Conservation (phyloP, 2,888 invertebrate genomes). For the Yponomeuta evonymella region DNA sequence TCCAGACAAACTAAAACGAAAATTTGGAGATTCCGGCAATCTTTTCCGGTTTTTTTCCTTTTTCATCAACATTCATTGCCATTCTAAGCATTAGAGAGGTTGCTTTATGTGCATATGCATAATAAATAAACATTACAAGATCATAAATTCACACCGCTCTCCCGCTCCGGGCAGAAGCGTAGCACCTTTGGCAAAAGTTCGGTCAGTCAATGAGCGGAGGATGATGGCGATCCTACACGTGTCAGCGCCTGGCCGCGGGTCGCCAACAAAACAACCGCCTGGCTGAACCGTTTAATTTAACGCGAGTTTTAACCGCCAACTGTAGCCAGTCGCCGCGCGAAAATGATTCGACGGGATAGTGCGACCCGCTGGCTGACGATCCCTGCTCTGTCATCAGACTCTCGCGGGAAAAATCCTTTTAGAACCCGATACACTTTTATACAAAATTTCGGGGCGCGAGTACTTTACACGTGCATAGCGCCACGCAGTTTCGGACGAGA, state of each 20-base stretch:
- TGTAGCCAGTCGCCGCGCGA: conserved; percentile 1
- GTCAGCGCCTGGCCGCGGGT: not conserved
- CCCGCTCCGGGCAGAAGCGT: no score
- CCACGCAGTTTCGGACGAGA: no score
- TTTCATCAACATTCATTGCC: no score
- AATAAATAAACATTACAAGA: not conserved
- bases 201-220: not conserved
- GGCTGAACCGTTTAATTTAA: conserved; percentile 43
- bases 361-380: not conserved
- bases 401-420: not conserved
- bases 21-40: no score
- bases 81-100: no score
- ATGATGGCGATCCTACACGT: not conserved
- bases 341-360: not conserved
- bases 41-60: no score
- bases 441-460: no score
- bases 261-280: conserved; percentile 14
- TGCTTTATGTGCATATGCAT: no score
- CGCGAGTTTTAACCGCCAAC: conserved; percentile 38
- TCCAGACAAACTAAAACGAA: no score
- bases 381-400: not conserved
- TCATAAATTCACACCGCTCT: not conserved
- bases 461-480: no score
- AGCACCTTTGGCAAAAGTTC: not conserved
- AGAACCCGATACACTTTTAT: not conserved